Base-by-base conservation (phyloP, 2,888 invertebrate genomes). In the Drosophila meridionalis region DNA sequence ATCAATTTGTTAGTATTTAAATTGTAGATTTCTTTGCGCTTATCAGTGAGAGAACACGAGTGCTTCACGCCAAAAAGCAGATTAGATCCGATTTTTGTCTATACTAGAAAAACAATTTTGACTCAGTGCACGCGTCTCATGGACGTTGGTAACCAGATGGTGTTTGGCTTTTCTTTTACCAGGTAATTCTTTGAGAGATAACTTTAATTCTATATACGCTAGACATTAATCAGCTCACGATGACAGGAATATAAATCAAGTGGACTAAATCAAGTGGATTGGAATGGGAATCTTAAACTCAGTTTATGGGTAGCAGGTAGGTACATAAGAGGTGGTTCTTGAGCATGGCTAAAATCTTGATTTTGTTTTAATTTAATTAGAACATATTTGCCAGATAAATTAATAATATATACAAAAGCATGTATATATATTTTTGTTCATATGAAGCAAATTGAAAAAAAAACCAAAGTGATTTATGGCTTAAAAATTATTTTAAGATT, bases 1-100 rank as follows among this genome's bases (percentile, higher is more conserved):
- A 76, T 56, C 42, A 59, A 40, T 76, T 65, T 59, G 50, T 38
- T 47, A 36, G 9, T 59, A 53, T 72, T 72, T 40, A 53, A 78
- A 64, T 69, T 61, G 26, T 28, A 14, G 7, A 34, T 43, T 40
- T 47, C 4, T 30, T 62, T 3, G 2, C 20, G 9, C 42, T 64
- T 69, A 78, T 76, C 78, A 20, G 56, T 52, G 12, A 26, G 20
- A 36, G 14, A n/a, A 50, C 34, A 47, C 61, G 57, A 68, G 60
- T 58, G 60, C 47, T 57, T 50, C 12, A 45, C 47, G 58, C 52
- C 53, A 12, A n/a, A 32, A 34, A 59, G 8, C 57, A 61, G 76
- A 76, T 77, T 58, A 76, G 40, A 4, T 43, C 61, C 40, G 58
- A 58, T 53, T 63, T 57, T 36, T 45, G 50, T 30, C 52, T 47